Evolutionary conservation across 2,797 vertebrate species (phyloP).

Genomic region (Poecile montanus): DNA sequence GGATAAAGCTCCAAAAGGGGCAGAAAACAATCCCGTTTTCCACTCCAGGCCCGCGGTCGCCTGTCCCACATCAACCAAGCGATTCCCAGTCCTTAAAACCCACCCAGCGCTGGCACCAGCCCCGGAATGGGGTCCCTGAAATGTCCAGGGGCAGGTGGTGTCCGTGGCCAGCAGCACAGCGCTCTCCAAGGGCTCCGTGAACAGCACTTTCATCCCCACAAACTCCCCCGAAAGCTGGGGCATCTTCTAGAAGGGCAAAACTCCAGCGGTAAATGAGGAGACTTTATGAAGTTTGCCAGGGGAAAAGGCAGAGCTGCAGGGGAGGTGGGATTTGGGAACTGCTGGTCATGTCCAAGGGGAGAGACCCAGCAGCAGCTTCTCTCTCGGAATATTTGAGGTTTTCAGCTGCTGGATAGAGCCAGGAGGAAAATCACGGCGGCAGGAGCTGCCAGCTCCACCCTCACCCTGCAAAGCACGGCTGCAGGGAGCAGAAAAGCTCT

Average conservation of each 20-base stretch:
- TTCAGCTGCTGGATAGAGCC: neutral
- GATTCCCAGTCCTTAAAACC: neutral
- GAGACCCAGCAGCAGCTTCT: neutral
- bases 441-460: neutral
- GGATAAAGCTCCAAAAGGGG: neutral
- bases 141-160: accelerated
- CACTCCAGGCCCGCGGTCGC: neutral
- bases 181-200: neutral
- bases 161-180: accelerated
- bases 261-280: accelerated
- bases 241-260: neutral
- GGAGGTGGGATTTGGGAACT: neutral
- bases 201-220: neutral
- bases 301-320: neutral
- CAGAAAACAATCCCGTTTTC: neutral
- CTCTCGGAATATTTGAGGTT: neutral
- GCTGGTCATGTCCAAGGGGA: accelerated
- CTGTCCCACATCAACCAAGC: neutral
- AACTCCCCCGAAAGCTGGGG: neutral
- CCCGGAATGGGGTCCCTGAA: accelerated
- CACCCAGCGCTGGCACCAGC: accelerated
- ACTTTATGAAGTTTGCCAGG: accelerated
- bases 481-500: neutral
- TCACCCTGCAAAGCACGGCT: neutral
- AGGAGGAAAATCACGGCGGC: neutral